phyloP scores from a whole-genome alignment of 2,113 vertebrate species.

The Anas platyrhynchos region DNA sequence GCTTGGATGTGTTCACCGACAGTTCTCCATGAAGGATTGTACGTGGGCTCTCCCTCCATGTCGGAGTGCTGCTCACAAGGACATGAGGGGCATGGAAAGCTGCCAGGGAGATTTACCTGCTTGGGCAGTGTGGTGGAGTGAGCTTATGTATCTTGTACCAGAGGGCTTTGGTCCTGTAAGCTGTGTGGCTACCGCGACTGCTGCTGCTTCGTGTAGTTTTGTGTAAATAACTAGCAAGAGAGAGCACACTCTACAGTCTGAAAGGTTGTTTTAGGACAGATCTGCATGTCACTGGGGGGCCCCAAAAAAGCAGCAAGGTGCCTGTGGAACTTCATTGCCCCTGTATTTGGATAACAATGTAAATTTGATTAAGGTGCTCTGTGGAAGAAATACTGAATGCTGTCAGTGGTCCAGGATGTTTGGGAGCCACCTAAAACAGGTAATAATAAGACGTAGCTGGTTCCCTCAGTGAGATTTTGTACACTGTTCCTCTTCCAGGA shows the following conservation, averaged over 20 bases:
- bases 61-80: not conserved
- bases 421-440: not conserved
- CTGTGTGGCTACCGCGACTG: rapidly evolving
- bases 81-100: not conserved
- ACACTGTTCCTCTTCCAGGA: not conserved
- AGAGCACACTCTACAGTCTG: not conserved
- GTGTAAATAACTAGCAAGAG: not conserved
- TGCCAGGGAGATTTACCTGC: not conserved
- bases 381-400: not conserved
- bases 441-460: not conserved
- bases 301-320: not conserved
- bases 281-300: not conserved
- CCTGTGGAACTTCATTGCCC: not conserved
- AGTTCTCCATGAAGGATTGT: not conserved
- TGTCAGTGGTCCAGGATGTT: not conserved
- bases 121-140: not conserved
- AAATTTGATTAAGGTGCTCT: not conserved
- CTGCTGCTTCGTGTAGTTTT: not conserved
- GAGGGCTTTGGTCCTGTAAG: not conserved
- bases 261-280: not conserved
- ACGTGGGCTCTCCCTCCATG: not conserved
- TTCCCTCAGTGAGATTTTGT: not conserved
- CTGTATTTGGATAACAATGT: not conserved
- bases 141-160: rapidly evolving
- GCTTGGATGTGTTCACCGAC: not conserved